Base-by-base conservation (phyloP, 2,113 vertebrate species). In the Apteryx mantelli region DNA sequence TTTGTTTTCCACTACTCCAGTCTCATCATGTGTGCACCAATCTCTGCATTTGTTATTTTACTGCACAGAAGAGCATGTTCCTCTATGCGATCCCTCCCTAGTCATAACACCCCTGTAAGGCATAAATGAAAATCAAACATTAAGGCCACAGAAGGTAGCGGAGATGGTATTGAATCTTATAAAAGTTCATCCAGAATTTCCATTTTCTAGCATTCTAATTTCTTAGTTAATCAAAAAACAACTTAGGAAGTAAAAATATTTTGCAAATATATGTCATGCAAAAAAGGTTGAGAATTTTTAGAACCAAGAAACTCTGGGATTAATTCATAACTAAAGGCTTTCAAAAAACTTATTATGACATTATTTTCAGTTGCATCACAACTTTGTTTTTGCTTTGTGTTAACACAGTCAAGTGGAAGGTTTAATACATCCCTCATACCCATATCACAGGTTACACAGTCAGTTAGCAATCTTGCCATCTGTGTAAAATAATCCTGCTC, bases 401-500 rank as follows among this genome's bases (percentile, higher is more conserved):
- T 34, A 71, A 48, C 24, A 61, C 8, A 26, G 50, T 69, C 8
- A 66, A 46, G 20, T n/a, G 2, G 17, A 88, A 85, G 50, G 17
- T 73, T 95, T 85, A 13, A 7, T 89, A 13, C 19, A 9, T 58
- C 48, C 84, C 38, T 76, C 74, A 77, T 56, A 92, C 30, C 64
- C 7, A 15, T 80, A 66, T 63, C 71, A 60, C 36, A 44, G 17
- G 16, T 68, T 28, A 30, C 46, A 56, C 26, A 82, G 21, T 64
- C 64, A 90, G 26, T 86, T 52, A 85, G 24, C 46, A 93, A 66
- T 89, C 58, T 82, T 87, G 38, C 52, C 85, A 55, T 82, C 48
- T 91, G 21, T 80, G 63, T 89, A 92, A 91, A 94, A 86, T 82
- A 93, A 89, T 77, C 17, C 50, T 90, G 21, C 48, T 96, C 38